Evolutionary conservation across 2,113 vertebrate species (phyloP), one percentile per base, ranked within the genome.

Genomic region (Romanogobio albipinnatus): DNA sequence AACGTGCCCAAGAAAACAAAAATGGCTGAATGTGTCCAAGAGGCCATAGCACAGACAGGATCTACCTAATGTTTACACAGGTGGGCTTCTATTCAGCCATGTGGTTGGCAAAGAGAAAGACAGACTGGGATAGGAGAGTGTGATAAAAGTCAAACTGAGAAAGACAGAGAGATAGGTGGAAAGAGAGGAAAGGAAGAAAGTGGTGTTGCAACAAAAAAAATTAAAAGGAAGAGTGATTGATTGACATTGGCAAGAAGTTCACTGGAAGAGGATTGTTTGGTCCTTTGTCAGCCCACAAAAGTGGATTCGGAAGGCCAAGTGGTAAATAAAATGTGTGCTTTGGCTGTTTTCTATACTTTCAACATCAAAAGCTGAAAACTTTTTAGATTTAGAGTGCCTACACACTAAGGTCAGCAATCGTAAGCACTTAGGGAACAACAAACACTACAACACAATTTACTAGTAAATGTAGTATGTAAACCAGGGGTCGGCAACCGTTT

Each of bases 51-150:
- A 84, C 24, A 89, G 76, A 81, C 85, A 87, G 86, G 86, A 89
- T 87, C 84, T 89, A 89, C 86, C 81, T 86, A 56, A 56, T 89
- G 86, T 89, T 89, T 89, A 89, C 84, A 89, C 88, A 89, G 88
- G 88, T 89, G 88, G 88, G 84, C 84, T 87, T 89, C 49, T 66
- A 84, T 84, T 87, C 84, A 87, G 76, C 76, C 88, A 84, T 78
- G 76, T 85, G 84, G 84, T 84, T 85, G 86, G 88, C 83, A 80
- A 71, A 70, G 29, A 83, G 39, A 80, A 80, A 70, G 19, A 33
- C 56, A 85, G 80, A 36, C 79, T 76, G 84, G 85, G 84, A 85
- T 53, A 49, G 81, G 79, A 88, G 80, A 86, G 68, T 71, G 58
- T 66, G 49, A 86, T 64, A 82, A 39, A 81, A 76, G 59, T 81